These are phyloP conservation scores for Protodeltote pygarga DNA, from an alignment of 2,888 invertebrate species.

Conservation along the genomic window DNA sequence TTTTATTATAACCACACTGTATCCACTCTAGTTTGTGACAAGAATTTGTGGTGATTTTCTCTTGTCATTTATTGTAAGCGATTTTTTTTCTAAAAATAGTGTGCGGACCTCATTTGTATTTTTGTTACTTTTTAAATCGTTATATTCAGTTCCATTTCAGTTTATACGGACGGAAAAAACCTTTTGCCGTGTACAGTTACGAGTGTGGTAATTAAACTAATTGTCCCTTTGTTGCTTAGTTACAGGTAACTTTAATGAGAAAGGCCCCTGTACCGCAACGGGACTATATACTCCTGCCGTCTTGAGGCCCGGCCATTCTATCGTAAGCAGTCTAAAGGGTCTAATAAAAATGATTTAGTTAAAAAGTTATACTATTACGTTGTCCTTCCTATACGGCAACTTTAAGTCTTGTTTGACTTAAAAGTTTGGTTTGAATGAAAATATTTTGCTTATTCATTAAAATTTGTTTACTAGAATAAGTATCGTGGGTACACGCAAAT, in stretches of 20 bases:
- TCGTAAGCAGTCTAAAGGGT: constrained; percentile 32
- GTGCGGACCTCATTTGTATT: constrained; percentile 5
- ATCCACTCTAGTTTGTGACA: constrained; percentile 70
- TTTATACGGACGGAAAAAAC: constrained; percentile 10
- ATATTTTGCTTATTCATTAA: constrained; percentile 21
- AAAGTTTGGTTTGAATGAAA: constrained; percentile 4
- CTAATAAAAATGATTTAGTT: constrained; percentile 48
- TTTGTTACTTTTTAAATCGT: constrained; percentile 6
- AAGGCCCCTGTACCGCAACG: constrained; percentile 14
- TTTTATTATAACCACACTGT: constrained; percentile 78
- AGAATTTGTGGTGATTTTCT: constrained; percentile 73
- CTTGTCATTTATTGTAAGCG: constrained; percentile 56
- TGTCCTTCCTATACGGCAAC: constrained; percentile 19
- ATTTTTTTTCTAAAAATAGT: constrained; percentile 37
- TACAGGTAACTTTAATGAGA: constrained; percentile 43
- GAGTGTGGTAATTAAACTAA: constrained; percentile 41
- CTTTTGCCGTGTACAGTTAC: constrained; percentile 7
- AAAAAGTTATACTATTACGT: constrained; percentile 31
- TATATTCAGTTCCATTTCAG: not conserved
- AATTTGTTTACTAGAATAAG: too few species aligned
- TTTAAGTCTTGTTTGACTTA: constrained; percentile 11
- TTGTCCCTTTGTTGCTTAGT: constrained; percentile 31
- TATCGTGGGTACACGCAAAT: too few species aligned
- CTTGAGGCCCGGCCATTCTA: constrained; percentile 29
- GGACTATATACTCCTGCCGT: constrained; percentile 25